A percentile compares a stretch with the other conserved stretches of the same genome.
Evolutionary conservation across 2,113 vertebrate genomes (phyloP).

Genomic region (Chamaetylas fuelleborni): DNA sequence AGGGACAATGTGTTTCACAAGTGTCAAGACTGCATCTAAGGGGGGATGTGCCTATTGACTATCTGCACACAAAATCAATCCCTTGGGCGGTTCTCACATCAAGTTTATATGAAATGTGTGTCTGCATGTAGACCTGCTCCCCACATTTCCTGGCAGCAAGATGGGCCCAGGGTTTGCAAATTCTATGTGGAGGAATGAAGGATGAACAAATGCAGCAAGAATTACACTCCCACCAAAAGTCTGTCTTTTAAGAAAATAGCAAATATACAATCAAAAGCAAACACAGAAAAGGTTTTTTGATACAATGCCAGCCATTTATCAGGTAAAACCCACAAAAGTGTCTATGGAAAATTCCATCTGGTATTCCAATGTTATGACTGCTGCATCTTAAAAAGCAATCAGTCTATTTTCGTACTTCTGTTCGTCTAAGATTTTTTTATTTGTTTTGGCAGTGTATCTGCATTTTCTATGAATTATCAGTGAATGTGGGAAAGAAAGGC

Average conservation of each 20-base stretch:
- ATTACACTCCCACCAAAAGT: background rate
- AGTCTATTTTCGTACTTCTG: conserved; percentile 29
- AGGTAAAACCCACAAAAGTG: background rate
- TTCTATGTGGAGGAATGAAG: background rate
- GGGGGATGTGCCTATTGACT: background rate
- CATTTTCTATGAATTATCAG: conserved; percentile 43
- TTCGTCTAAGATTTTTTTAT: conserved; percentile 5
- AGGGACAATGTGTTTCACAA: background rate
- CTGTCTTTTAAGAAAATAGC: background rate
- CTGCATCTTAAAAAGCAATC: conserved; percentile 52
- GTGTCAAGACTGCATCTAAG: background rate
- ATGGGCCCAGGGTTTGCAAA: background rate
- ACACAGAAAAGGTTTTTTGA: background rate
- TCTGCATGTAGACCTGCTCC: background rate
- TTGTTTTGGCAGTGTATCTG: conserved; percentile 23
- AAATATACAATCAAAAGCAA: background rate
- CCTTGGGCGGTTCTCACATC: background rate
- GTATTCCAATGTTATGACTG: background rate
- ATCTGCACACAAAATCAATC: background rate
- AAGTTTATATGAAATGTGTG: background rate
- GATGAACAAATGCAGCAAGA: background rate
- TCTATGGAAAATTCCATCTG: conserved; percentile 26
- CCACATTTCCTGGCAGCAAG: background rate
- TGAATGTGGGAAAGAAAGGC: background rate
- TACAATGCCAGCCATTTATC: background rate